Evolutionary conservation across 2,113 vertebrate species (phyloP), one percentile per base, ranked within the genome.

Genomic region (Toxotes jaculatrix): DNA sequence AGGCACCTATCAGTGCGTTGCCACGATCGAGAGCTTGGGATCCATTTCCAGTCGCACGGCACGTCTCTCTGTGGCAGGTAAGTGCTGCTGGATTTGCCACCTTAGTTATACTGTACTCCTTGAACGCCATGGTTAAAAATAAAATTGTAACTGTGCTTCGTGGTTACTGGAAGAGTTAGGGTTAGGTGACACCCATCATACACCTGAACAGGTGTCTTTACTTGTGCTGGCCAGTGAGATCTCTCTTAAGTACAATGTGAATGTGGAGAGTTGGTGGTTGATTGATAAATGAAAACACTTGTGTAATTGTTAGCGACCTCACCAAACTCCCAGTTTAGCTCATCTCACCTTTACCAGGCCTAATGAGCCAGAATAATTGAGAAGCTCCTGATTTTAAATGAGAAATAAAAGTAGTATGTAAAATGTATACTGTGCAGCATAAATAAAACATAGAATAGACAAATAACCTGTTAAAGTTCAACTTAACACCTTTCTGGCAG

Each of bases 1-100:
- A 87, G 98, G 98, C 11, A 95, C 95, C 79, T 99, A 99, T 34
- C 98, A 99, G 76, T 99, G 98, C 2, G 97, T 99, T 53, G 98
- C 97, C 27, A 97, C 97, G 0, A 96, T 99, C 73, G 98, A 99
- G 59, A 97, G 89, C 91, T 94, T 99, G 84, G 98, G 98, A 4
- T 99, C 96, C 88, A 97, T 99, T 47, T 95, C 97, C 65, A 99
- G 98, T 93, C 96, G 95, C 79, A 98, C 97, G 0, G 98, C 98
- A 0, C 97, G 96, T 64, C 97, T 99, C 85, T 94, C 93, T 0
- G 95, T 99, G 65, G 97, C 98, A 92, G 97, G 98, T 99, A 87
- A 88, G 90, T 1, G 9, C 31, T 16, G 14, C 71, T 0, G 51
- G 27, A 13, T 36, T 31, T 3, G 36, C 32, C 21, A 3, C 5